phyloP scores from a whole-genome alignment of 1,140 invertebrate genomes.

The Lepidurus couesii region DNA sequence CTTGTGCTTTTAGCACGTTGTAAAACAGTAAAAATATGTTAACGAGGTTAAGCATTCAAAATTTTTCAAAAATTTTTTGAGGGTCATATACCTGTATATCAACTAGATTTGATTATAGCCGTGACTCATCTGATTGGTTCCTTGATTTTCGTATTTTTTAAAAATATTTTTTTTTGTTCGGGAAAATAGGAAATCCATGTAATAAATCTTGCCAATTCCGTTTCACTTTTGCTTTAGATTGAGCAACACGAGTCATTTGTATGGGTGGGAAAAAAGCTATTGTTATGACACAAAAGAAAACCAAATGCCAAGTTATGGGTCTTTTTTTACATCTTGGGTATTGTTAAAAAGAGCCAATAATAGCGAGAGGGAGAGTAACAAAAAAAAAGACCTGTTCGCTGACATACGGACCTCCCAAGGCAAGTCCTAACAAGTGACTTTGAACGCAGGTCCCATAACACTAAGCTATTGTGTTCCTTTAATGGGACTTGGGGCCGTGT shows the following conservation, averaged over 20 bases:
- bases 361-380: background rate
- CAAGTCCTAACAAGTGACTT: background rate
- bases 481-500: constrained; percentile 7
- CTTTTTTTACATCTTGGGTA: background rate
- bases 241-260: background rate
- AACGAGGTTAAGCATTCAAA: background rate
- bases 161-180: background rate
- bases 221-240: background rate
- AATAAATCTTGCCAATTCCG: background rate
- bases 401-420: constrained; percentile 4
- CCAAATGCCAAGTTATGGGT: background rate
- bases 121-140: background rate
- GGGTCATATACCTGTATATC: background rate
- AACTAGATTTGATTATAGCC: background rate
- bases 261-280: background rate
- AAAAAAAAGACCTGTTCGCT: background rate
- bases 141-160: background rate
- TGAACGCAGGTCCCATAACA: background rate
- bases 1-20: constrained; percentile 9
- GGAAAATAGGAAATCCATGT: no score
- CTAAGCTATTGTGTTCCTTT: constrained; percentile 11
- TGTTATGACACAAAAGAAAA: background rate
- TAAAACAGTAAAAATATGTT: constrained; percentile 13
- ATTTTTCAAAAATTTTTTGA: background rate
- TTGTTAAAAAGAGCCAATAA: background rate